Evolutionary conservation across 2,888 invertebrate species (phyloP).

Genomic region (Leucoma salicis): DNA sequence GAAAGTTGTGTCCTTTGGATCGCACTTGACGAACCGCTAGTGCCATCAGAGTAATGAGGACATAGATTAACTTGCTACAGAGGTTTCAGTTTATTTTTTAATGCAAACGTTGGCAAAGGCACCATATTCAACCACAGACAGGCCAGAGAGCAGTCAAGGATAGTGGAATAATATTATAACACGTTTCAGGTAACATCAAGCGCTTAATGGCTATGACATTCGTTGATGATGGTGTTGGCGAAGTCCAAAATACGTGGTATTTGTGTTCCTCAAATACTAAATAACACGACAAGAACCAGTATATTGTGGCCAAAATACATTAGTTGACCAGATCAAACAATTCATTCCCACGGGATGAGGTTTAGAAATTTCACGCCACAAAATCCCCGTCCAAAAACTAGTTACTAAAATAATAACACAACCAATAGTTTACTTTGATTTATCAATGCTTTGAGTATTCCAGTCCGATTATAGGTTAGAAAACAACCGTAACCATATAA

Average conservation of each 20-base stretch:
- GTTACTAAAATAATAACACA: background rate
- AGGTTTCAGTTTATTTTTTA: background rate
- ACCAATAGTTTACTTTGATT: background rate
- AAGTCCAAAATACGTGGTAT: too few relatives aligned
- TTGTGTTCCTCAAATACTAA: too few relatives aligned
- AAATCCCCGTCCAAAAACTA: conserved; percentile 1
- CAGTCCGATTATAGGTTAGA: conserved; percentile 18
- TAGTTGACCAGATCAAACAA: background rate
- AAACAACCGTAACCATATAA: conserved; percentile 11
- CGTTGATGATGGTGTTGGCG: too few relatives aligned
- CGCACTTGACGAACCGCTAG: conserved; percentile 67
- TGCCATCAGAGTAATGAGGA: conserved; percentile 61
- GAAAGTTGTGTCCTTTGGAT: conserved; percentile 70
- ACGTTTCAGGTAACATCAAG: too few relatives aligned
- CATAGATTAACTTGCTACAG: conserved; percentile 32
- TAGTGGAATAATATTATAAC: too few relatives aligned
- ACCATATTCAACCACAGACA: too few relatives aligned
- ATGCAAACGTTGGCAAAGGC: too few relatives aligned
- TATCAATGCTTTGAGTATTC: conserved; percentile 4
- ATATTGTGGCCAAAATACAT: too few relatives aligned
- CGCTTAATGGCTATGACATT: too few relatives aligned
- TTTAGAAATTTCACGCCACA: background rate
- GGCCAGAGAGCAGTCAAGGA: too few relatives aligned
- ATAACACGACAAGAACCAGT: too few relatives aligned
- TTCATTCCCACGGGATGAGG: background rate